Evolutionary conservation across 1,140 invertebrate species (phyloP).

Genomic region (Trachymyrmex cornetzi): DNA sequence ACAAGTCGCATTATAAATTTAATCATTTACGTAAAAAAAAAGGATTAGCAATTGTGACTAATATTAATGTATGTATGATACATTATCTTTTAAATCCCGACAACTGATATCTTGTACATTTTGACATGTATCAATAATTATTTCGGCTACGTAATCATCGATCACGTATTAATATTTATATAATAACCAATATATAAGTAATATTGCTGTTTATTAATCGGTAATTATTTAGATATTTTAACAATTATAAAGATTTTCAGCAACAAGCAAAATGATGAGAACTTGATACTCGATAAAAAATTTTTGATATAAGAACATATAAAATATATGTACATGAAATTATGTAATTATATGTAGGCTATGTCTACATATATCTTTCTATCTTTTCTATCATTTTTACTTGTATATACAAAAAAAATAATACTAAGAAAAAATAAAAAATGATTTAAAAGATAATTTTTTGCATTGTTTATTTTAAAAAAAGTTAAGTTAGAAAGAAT

Average conservation of each 20-base stretch:
- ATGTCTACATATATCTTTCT: too few species aligned
- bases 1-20: conserved; percentile 62
- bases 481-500: too few species aligned
- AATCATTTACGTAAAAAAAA: conserved; percentile 49
- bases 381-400: too few species aligned
- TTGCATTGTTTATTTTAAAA: too few species aligned
- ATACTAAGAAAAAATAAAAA: too few species aligned
- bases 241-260: not conserved
- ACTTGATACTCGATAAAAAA: not conserved
- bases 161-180: conserved; percentile 13
- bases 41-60: conserved; percentile 55
- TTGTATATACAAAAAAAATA: too few species aligned
- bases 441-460: too few species aligned
- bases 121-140: not conserved
- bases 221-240: not conserved
- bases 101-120: too few species aligned
- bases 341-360: too few species aligned
- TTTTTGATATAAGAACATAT: too few species aligned
- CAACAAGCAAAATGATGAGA: not conserved
- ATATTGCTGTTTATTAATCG: not conserved
- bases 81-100: not conserved
- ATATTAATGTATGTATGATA: conserved; percentile 39
- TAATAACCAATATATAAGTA: not conserved
- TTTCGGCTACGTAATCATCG: not conserved
- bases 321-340: too few species aligned